Evolutionary conservation across 2,113 vertebrate genomes (phyloP).

Genomic region (Castor canadensis): DNA sequence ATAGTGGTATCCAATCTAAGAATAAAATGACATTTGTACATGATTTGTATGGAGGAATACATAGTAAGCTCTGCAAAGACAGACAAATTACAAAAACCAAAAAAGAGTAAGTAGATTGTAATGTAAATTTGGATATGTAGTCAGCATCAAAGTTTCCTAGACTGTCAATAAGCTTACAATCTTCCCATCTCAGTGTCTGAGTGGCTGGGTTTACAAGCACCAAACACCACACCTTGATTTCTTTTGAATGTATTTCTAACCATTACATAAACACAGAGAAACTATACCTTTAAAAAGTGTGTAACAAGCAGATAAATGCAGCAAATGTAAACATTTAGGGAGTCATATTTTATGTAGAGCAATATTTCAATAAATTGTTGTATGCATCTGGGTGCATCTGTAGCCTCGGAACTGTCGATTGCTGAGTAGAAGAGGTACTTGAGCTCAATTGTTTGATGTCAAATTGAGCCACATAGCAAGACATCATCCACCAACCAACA

Average conservation of each 20-base stretch:
- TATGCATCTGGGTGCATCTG: neutral
- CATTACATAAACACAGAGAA: neutral
- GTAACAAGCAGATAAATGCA: neutral
- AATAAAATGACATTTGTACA: neutral
- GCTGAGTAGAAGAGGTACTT: no score
- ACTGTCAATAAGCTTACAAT: no score
- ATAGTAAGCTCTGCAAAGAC: neutral
- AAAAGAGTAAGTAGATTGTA: neutral
- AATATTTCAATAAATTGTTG: neutral
- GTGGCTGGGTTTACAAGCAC: no score
- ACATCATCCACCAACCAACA: no score
- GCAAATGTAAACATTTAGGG: neutral
- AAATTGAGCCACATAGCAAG: neutral
- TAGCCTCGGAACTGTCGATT: no score
- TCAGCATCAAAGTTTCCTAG: neutral
- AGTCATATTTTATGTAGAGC: no score
- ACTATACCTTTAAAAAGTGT: no score
- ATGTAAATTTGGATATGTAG: neutral
- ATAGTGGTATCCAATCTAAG: neutral
- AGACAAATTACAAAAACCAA: neutral
- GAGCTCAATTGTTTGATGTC: no score
- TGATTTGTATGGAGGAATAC: neutral
- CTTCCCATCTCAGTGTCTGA: no score
- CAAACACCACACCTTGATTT: neutral
- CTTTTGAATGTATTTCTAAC: neutral